phyloP scores from a whole-genome alignment of 2,888 invertebrate species.

The Strigamia crassipes region DNA sequence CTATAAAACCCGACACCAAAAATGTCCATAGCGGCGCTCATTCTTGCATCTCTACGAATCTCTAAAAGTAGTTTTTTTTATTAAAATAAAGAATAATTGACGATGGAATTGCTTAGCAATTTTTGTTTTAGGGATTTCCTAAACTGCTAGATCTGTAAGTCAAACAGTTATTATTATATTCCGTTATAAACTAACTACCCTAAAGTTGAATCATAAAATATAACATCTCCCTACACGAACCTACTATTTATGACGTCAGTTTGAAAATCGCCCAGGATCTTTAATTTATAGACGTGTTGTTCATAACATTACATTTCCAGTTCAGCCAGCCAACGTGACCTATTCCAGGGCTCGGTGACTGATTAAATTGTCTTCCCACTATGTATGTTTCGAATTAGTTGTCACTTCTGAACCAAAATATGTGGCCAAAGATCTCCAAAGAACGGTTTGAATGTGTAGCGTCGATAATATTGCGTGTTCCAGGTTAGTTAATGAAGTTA shows the following conservation, averaged over 20 bases:
- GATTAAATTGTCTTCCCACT: background rate
- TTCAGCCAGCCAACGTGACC: background rate
- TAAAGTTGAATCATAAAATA: no score
- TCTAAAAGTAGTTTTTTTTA: no score
- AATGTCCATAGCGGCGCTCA: no score
- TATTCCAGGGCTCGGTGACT: background rate
- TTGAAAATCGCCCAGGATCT: background rate
- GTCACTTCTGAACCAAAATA: background rate
- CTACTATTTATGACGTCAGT: background rate
- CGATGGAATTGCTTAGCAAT: no score
- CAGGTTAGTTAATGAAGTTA: constrained; percentile 53
- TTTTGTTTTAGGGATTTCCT: no score
- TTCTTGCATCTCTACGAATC: no score
- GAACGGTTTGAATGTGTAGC: constrained; percentile 54
- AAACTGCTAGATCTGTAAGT: no score
- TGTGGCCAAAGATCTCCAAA: constrained; percentile 47
- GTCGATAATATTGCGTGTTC: constrained; percentile 60
- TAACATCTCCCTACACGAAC: no score
- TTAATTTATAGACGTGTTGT: background rate
- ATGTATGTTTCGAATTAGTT: background rate
- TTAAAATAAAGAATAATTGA: no score
- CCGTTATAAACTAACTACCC: no score
- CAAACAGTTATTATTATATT: no score
- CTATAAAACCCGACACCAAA: no score
- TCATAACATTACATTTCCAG: background rate